Base-by-base conservation (phyloP, 2,888 invertebrate genomes). In the Sthenelais limicola region DNA sequence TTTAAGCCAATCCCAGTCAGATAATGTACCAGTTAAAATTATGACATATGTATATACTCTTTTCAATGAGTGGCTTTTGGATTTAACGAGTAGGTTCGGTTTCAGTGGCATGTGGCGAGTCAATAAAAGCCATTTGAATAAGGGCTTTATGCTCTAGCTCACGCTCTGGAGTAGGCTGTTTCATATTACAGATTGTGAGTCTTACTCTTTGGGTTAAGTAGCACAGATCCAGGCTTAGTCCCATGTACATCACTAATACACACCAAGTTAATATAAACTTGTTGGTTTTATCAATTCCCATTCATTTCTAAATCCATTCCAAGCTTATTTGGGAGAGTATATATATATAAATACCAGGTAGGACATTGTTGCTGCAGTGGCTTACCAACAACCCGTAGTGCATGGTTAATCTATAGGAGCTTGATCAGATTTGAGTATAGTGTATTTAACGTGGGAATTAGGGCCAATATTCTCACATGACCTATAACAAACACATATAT, bases 211-310 rank as follows among this genome's bases (percentile, higher is more conserved):
- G 30, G 38, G 38, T 28, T 38, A 38, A 62, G 62, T 62, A 26
- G 35, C 38, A 62, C 21, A 62, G 62, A 62, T 62, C 62, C 62
- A 28, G 38, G 62, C 62, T 62, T 62, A 62, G 38, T 12, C 38
- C 21, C 56, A 12, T 32, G 7, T 43, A 35, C 62, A 35, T 62
- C 38, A 62, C 30, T 24, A 32, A 32, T 33, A 56, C 56, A 3
- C 15, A 32, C 56, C 56, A 24, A 1, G 62, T 24, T 35, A 21
- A 43, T 56, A 43, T 62, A 62, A 62, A 62, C 62, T 62, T 62
- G 62, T 62, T 62, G 43, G 38, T 38, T 62, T 62, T 62, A 38
- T 62, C 62, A 62, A 38, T 62, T 62, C 38, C 62, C 62, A 38
- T 38, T 62, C 62, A 62, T 62, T 38, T 62, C 62, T 62, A 62